Evolutionary conservation across 2,113 vertebrate genomes (phyloP).

Genomic region (Triplophysa rosa): DNA sequence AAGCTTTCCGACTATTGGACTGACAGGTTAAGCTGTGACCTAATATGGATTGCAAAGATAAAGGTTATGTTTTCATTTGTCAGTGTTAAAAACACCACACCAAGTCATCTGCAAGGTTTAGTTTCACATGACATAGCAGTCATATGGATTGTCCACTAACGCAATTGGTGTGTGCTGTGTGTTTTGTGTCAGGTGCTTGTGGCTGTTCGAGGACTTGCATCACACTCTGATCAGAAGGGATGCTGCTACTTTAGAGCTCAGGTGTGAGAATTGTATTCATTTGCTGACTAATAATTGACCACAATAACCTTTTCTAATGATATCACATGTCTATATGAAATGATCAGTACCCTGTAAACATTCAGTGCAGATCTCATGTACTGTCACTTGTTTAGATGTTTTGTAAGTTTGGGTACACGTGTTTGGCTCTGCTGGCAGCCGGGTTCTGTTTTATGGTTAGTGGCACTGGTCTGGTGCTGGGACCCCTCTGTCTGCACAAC

Average conservation of each 20-base stretch:
- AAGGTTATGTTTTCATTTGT: neutral
- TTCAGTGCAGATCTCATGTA: neutral
- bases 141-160: neutral
- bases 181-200: constrained; percentile 66
- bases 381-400: constrained; percentile 64
- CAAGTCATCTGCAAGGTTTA: neutral
- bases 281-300: neutral
- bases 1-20: neutral
- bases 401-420: constrained; percentile 59
- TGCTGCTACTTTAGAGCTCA: constrained; percentile 69
- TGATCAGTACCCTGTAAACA: neutral
- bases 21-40: neutral
- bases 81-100: neutral
- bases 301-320: neutral
- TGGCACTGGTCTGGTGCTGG: constrained; percentile 58
- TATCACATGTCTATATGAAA: neutral
- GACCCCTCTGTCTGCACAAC: constrained; percentile 72
- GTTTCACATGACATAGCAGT: neutral
- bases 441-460: constrained; percentile 62
- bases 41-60: neutral
- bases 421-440: constrained; percentile 57
- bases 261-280: constrained; percentile 55
- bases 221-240: constrained; percentile 59
- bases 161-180: constrained; percentile 27
- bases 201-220: constrained; percentile 59